Evolutionary conservation across 2,888 invertebrate species (phyloP), one percentile per base, ranked within the genome.

Genomic region (Dryobotodes eremita): DNA sequence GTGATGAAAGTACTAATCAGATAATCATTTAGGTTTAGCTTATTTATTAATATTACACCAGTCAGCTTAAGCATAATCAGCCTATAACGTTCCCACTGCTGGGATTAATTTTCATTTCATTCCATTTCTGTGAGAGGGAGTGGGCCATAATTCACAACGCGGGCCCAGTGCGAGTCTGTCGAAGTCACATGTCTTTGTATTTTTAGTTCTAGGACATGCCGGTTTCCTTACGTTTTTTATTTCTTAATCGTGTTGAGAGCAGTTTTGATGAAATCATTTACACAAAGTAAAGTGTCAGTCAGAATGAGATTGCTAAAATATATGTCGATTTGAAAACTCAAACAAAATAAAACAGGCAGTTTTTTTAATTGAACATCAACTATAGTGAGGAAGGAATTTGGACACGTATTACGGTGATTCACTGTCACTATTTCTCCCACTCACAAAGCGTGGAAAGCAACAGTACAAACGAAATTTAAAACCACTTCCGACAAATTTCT

Each of bases 401-500:
- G 66, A 11, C 68, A 80, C 50, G 59, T 59, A 85, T 62, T 73
- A 73, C 50, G 15, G 65, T 10, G 86, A 86, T 64, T 74, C 75
- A 50, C 84, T 74, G 66, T 69, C 79, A 69, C 65, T 31, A 61
- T 55, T 20, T 42, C 78, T 68, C 42, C 46, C 46, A 72, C 48
- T 69, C 68, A 42, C 20, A 10, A 62, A 75, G 57, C 76, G 57
- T 42, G 74, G 55, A 85, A 84, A 81, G 81, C 75, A 85, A 85
- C 77, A 69, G 87, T 80, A 85, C 66, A 81, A 74, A 78, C 66
- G 82, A 69, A 85, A 87, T 74, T 50, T n/a, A 71, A 85, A 75
- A 85, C 87, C 73, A 87, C 73, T 85, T 85, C 87, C 82, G 77
- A 80, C 64, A 77, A 77, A 75, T 81, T 85, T 85, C 87, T 85